These are phyloP conservation scores for Sorex maritimensis DNA, from an alignment of 2,797 vertebrate genomes.

Conservation along the genomic window DNA sequence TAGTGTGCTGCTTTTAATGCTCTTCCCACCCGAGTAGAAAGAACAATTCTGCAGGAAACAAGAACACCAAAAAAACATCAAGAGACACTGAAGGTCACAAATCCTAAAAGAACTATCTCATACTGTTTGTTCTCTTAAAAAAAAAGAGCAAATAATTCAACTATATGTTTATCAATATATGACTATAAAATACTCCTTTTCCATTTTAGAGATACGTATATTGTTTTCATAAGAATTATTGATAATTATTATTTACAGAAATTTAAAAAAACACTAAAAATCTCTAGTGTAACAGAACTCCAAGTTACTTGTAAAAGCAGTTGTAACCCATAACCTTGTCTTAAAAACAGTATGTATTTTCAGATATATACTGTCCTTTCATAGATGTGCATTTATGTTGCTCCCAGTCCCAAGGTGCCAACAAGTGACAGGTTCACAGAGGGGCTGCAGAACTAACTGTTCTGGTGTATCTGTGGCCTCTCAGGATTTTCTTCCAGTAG, in stretches of 20 bases:
- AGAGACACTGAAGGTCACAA: background rate
- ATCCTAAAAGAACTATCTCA: slow-evolving; percentile 45
- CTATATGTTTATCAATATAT: slow-evolving; percentile 18
- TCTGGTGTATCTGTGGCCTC: background rate
- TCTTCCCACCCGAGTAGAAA: background rate
- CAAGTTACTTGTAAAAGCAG: background rate
- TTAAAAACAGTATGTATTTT: slow-evolving; percentile 8
- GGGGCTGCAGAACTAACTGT: background rate
- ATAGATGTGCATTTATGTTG: background rate
- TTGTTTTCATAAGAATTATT: slow-evolving; percentile 22
- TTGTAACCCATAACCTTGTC: background rate
- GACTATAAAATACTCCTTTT: slow-evolving; percentile 42
- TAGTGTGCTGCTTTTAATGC: background rate
- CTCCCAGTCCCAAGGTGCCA: background rate
- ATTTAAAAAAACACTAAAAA: background rate
- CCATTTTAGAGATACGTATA: slow-evolving; percentile 27
- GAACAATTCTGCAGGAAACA: slow-evolving; percentile 18
- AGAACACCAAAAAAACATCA: background rate
- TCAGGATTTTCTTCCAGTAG: slow-evolving; percentile 65
- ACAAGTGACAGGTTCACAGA: background rate
- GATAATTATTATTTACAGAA: slow-evolving; percentile 11
- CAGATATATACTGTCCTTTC: background rate
- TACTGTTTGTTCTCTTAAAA: background rate
- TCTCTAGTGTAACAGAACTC: slow-evolving; percentile 15
- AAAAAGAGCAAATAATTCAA: slow-evolving; percentile 38